Conservation (phyloP, 1,140 invertebrate genomes). For the Drosophila quadrilineata region DNA sequence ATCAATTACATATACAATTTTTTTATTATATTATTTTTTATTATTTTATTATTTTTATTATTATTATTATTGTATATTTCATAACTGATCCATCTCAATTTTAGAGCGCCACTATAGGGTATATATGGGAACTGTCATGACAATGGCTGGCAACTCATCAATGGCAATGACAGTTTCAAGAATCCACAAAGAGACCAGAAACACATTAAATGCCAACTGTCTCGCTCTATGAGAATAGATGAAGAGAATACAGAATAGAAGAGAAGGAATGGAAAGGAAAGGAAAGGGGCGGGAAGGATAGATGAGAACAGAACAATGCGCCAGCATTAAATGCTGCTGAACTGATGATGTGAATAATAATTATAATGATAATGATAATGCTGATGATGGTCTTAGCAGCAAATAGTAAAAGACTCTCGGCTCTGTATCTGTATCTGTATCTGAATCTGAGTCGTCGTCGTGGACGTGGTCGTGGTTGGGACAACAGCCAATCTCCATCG, state of each 20-base stretch:
- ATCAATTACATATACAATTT: too few relatives aligned
- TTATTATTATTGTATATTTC: too few relatives aligned
- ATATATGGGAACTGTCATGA: too few relatives aligned
- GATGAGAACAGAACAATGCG: slow-evolving; percentile 48
- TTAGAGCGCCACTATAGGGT: neutral
- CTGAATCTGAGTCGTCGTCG: slow-evolving; percentile 25
- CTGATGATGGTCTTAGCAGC: neutral
- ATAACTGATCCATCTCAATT: too few relatives aligned
- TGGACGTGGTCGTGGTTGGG: neutral
- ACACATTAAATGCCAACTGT: slow-evolving; percentile 71
- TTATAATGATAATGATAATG: slow-evolving; percentile 12
- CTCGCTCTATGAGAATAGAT: slow-evolving; percentile 30
- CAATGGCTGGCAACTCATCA: slow-evolving; percentile 49
- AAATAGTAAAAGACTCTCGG: neutral
- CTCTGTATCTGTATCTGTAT: too few relatives aligned
- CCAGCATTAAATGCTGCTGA: slow-evolving; percentile 23
- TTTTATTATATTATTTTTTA: too few relatives aligned
- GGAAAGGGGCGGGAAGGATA: neutral
- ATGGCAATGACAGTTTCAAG: slow-evolving; percentile 35
- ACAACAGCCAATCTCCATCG: slow-evolving; percentile 28
- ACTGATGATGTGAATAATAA: neutral
- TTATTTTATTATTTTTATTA: too few relatives aligned
- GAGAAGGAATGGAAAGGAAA: too few relatives aligned
- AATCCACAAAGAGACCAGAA: slow-evolving; percentile 24
- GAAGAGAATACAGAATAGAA: slow-evolving; percentile 1